These are phyloP conservation scores for Drosophila teissieri DNA, from an alignment of 1,140 invertebrate genomes.

Conservation along the genomic window DNA sequence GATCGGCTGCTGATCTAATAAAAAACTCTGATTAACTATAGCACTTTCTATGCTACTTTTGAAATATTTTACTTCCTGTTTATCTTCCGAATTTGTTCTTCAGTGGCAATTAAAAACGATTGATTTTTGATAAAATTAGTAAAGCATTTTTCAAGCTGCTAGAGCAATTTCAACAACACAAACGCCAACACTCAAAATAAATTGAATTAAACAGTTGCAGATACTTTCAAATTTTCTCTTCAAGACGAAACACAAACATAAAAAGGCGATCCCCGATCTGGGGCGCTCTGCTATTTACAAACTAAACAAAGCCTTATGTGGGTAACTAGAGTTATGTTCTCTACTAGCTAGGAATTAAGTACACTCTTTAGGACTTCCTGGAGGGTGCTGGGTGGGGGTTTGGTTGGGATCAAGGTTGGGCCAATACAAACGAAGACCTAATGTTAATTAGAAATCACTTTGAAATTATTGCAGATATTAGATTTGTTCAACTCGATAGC, in stretches of 20 bases:
- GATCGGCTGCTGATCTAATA: slow-evolving; percentile 25
- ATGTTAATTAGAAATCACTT: slow-evolving; percentile 79
- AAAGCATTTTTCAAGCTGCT: slow-evolving; percentile 68
- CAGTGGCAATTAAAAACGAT: slow-evolving; percentile 49
- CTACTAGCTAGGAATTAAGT: slow-evolving; percentile 64
- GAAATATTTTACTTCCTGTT: slow-evolving; percentile 69
- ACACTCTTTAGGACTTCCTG: slow-evolving; percentile 60
- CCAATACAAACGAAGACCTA: slow-evolving; percentile 67
- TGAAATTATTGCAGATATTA: slow-evolving; percentile 83
- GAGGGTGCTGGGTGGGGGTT: slow-evolving; percentile 31
- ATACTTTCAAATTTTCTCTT: slow-evolving; percentile 34
- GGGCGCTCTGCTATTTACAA: slow-evolving; percentile 72
- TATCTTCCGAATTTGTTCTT: slow-evolving; percentile 76
- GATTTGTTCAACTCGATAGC: slow-evolving; percentile 41
- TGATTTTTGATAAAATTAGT: slow-evolving; percentile 65
- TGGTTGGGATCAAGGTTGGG: slow-evolving; percentile 13
- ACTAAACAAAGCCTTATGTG: slow-evolving; percentile 78
- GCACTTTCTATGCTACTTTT: slow-evolving; percentile 50
- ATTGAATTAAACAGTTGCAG: slow-evolving; percentile 48
- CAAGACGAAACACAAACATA: slow-evolving; percentile 73
- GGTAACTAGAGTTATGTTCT: slow-evolving; percentile 51
- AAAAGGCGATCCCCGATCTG: slow-evolving; percentile 44
- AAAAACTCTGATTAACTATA: slow-evolving; percentile 35
- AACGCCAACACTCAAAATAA: slow-evolving; percentile 52
- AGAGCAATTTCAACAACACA: slow-evolving; percentile 73